Evolutionary conservation across 2,888 invertebrate genomes (phyloP).

Genomic region (Drosophila melanocephala): DNA sequence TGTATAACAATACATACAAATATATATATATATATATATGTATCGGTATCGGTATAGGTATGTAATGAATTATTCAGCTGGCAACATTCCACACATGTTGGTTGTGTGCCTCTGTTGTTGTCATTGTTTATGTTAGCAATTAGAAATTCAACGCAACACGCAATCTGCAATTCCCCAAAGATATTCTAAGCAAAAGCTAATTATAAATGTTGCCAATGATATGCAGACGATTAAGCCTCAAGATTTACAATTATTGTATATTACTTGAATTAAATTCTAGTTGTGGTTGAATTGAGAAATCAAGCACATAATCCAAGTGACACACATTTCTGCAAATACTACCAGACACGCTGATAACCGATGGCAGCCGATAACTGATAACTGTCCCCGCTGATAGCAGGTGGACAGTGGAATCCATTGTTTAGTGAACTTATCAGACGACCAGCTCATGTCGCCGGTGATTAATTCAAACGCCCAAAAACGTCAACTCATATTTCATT

Average conservation of each 20-base stretch:
- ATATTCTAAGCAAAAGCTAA: conserved; percentile 21
- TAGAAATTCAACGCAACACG: conserved; percentile 19
- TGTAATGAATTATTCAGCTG: conserved; percentile 56
- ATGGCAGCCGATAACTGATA: conserved; percentile 1
- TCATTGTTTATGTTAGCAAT: conserved; percentile 10
- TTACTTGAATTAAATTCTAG: conserved; percentile 1
- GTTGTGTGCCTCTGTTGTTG: not conserved
- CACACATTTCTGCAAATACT: conserved; percentile 2
- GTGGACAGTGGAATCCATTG: conserved; percentile 49
- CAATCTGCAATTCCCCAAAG: conserved; percentile 2
- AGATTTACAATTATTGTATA: conserved; percentile 29
- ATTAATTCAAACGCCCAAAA: conserved; percentile 32
- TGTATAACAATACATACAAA: not conserved
- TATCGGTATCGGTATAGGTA: conserved; percentile 24
- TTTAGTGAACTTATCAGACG: conserved; percentile 26
- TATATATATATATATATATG: not conserved
- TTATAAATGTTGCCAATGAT: conserved; percentile 47
- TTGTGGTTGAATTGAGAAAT: not conserved
- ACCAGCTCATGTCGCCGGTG: conserved; percentile 22
- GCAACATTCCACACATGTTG: not conserved
- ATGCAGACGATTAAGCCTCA: conserved; percentile 48
- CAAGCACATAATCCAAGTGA: conserved; percentile 1
- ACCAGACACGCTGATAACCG: not conserved
- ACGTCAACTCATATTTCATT: conserved; percentile 11
- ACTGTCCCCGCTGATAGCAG: conserved; percentile 13